Conservation (phyloP, 2,888 invertebrate genomes). For the Dicycla oo region DNA sequence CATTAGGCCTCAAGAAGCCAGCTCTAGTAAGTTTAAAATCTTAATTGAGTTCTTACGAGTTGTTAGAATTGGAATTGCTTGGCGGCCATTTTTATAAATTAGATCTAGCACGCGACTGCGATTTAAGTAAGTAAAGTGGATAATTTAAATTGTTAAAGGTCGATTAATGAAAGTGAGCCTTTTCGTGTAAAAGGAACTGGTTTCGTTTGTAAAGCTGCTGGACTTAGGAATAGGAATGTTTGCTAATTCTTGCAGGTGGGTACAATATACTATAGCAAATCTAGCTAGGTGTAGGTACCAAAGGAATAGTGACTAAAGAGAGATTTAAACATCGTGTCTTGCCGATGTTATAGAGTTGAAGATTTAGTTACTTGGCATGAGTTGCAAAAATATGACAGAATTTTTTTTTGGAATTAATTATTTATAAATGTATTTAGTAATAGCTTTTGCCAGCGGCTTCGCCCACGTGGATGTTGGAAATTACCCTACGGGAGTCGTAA, state of each 20-base stretch:
- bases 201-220: conserved; percentile 43
- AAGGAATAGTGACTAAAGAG: not conserved
- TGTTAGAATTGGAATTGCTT: conserved; percentile 83
- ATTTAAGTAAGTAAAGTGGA: conserved; percentile 69
- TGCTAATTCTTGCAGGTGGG: conserved; percentile 20
- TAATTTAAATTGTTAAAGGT: conserved; percentile 68
- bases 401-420: not conserved
- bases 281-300: not conserved
- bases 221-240: conserved; percentile 44
- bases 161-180: conserved; percentile 66
- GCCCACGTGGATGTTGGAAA: too few relatives aligned
- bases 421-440: not conserved
- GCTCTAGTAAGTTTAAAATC: conserved; percentile 74
- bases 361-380: not conserved
- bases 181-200: conserved; percentile 55
- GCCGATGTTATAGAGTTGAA: not conserved
- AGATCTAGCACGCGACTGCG: conserved; percentile 85
- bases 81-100: conserved; percentile 83
- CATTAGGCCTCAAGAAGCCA: conserved; percentile 64
- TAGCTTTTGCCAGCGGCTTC: too few relatives aligned
- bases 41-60: conserved; percentile 88
- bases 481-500: too few relatives aligned
- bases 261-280: not conserved
- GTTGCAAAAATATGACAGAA: not conserved
- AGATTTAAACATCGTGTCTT: not conserved